Percentiles rank a stretch among this genome's conserved stretches.
Conservation (phyloP, 2,888 invertebrate species). For the Sphaerophoria taeniata region DNA sequence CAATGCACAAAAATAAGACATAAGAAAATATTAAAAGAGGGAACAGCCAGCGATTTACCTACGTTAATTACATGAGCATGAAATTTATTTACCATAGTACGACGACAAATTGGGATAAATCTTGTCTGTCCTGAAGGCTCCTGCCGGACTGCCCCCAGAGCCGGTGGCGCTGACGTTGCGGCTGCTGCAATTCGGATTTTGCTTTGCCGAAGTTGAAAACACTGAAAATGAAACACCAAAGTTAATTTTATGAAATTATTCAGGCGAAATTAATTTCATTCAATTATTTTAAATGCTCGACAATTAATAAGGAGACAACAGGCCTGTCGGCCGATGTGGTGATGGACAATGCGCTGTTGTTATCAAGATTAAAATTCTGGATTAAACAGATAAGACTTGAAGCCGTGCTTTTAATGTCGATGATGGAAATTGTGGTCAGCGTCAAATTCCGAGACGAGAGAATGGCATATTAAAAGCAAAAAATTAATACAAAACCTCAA, state of each 20-base stretch:
- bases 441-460: not conserved
- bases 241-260: conserved; percentile 65
- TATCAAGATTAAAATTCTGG: conserved; percentile 33
- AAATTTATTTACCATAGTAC: conserved; percentile 75
- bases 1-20: not conserved
- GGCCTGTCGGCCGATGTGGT: not conserved
- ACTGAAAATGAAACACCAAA: conserved; percentile 71
- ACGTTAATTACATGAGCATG: conserved; percentile 64
- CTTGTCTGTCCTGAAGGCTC: conserved; percentile 61
- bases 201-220: conserved; percentile 75
- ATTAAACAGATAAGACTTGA: conserved; percentile 21
- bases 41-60: conserved; percentile 48
- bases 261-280: conserved; percentile 56
- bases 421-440: not conserved
- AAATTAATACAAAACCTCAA: conserved; percentile 24
- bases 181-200: conserved; percentile 60
- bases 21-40: conserved; percentile 28
- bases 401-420: not conserved
- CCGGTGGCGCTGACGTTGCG: conserved; percentile 15
- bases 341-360: not conserved
- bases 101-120: conserved; percentile 74
- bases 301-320: conserved; percentile 45
- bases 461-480: conserved; percentile 21
- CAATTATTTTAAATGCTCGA: conserved; percentile 50
- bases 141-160: conserved; percentile 1